Evolutionary conservation across 2,888 invertebrate genomes (phyloP), one percentile per base, ranked within the genome.

Genomic region (Scaptomyza tumidula): DNA sequence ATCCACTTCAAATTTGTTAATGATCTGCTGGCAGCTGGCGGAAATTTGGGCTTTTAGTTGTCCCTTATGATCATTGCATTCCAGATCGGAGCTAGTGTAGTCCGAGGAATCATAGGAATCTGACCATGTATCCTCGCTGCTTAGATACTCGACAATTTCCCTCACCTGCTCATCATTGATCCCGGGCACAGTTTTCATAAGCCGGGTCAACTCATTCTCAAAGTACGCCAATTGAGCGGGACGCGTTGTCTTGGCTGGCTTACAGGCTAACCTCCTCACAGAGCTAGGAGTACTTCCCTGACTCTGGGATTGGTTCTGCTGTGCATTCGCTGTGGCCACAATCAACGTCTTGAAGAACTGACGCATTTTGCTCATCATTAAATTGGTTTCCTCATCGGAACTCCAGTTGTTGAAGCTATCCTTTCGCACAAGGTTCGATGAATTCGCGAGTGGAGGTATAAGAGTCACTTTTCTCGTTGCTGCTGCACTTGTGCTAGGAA

Each of bases 351-450:
- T 97, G 92, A 98, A 97, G 91, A 98, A 97, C 85, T 97, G 97
- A 2, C 97, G 93, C 97, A 98, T 97, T 93, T 97, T 97, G 39
- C 96, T 96, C 97, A 98, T 98, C 97, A 98, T 98, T 46, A 97
- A 93, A 91, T 98, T 98, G 3, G 97, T 98, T 93, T 98, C 98
- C 90, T 98, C 98, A 89, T 98, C 97, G 3, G 97, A 97, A 74
- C 97, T 97, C 97, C 97, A 98, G 89, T 97, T 97, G 90, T 97
- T 97, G 92, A 97, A 97, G 90, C 97, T 97, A 91, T 97, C 97
- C 92, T 97, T 97, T 71, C 97, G 94, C 39, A 95, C 95, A 31
- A 97, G 92, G 70, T 85, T 77, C n/a, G 80, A 74, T 14, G 37
- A 37, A 7, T 37, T 37, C 6, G 37, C 37, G 7, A n/a, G n/a